phyloP scores from a whole-genome alignment of 2,113 vertebrate species.

The Bothrops jararaca region DNA sequence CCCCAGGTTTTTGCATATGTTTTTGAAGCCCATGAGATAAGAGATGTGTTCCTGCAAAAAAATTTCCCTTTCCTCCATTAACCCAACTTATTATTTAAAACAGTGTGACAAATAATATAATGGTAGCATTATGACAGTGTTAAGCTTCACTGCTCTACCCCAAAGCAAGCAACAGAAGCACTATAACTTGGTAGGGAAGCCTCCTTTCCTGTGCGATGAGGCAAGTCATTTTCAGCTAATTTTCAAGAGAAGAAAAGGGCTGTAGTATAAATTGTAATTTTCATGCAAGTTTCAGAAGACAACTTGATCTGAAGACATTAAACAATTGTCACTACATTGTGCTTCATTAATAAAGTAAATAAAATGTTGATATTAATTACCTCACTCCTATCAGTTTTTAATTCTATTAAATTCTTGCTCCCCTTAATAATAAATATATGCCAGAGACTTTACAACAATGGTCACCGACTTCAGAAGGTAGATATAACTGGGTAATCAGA shows the following conservation, averaged over 20 bases:
- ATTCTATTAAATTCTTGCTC: not conserved
- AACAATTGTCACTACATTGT: not conserved
- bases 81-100: not conserved
- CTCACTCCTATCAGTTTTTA: not conserved
- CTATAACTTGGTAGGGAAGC: not conserved
- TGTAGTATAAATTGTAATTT: not conserved
- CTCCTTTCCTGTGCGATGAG: not conserved
- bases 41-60: not conserved
- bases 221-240: not conserved
- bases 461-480: not conserved
- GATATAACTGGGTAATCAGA: not conserved
- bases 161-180: not conserved
- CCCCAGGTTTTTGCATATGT: not conserved
- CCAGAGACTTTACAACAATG: too few relatives aligned
- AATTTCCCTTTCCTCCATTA: not conserved
- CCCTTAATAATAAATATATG: not conserved
- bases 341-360: not conserved
- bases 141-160: not conserved
- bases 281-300: not conserved
- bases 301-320: not conserved
- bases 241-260: not conserved
- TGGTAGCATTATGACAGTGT: not conserved
- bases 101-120: not conserved
- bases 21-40: not conserved
- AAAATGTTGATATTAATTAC: not conserved